Conservation (phyloP, 2,113 vertebrate species). For the Hypanus sabinus region DNA sequence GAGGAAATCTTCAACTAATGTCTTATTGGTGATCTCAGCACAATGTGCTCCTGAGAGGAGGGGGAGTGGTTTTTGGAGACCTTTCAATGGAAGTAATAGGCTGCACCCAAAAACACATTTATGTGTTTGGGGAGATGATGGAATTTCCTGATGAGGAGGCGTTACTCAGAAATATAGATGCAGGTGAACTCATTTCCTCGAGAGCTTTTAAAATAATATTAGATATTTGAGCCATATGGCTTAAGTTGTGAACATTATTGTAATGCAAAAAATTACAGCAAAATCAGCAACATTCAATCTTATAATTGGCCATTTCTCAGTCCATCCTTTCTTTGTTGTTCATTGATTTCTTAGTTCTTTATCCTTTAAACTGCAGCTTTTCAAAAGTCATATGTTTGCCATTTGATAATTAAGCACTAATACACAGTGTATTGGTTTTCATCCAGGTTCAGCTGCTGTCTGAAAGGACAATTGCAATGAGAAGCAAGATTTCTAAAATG, state of each 20-base stretch:
- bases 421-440: not conserved
- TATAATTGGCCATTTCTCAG: not conserved
- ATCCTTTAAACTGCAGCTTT: not conserved
- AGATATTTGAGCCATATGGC: too few species aligned
- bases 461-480: slow-evolving; percentile 65
- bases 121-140: too few species aligned
- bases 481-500: slow-evolving; percentile 75
- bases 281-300: not conserved
- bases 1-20: too few species aligned
- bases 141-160: too few species aligned
- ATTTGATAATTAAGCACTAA: not conserved
- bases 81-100: too few species aligned
- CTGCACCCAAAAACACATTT: too few species aligned
- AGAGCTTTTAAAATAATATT: too few species aligned
- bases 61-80: too few species aligned
- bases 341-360: not conserved
- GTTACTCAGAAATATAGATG: too few species aligned
- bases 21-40: too few species aligned
- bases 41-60: too few species aligned
- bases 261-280: not conserved
- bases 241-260: not conserved
- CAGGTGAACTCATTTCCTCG: too few species aligned
- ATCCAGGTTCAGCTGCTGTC: slow-evolving; percentile 68
- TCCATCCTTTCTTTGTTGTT: not conserved
- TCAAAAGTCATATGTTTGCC: not conserved